A percentile compares a stretch with the other conserved stretches of the same genome.
Evolutionary conservation across 2,888 invertebrate genomes (phyloP).

Genomic region (Cantharis flavilabris): DNA sequence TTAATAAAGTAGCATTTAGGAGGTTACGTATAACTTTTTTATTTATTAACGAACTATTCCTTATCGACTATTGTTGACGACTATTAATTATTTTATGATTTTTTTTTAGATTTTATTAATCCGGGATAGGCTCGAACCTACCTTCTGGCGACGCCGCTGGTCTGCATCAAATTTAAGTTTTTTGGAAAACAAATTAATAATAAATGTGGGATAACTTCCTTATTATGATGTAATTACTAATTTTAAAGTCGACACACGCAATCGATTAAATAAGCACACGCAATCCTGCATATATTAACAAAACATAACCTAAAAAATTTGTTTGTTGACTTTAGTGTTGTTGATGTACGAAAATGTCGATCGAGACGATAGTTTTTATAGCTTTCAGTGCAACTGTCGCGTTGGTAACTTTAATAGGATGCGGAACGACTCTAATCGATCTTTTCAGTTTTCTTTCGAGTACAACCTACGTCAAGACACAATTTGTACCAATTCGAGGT

Average conservation of each 20-base stretch:
- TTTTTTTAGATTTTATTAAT: too few relatives aligned
- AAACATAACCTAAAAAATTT: not conserved
- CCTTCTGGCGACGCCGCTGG: too few relatives aligned
- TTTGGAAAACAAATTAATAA: too few relatives aligned
- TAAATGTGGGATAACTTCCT: too few relatives aligned
- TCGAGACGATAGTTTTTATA: not conserved
- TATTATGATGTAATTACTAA: not conserved
- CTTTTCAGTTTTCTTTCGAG: not conserved
- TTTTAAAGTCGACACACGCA: not conserved
- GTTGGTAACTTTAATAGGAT: not conserved
- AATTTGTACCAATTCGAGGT: not conserved
- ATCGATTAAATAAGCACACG: too few relatives aligned
- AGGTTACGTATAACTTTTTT: not conserved
- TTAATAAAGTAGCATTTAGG: conserved; percentile 23
- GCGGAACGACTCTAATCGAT: not conserved
- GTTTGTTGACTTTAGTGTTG: not conserved
- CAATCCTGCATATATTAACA: not conserved
- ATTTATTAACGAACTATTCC: not conserved
- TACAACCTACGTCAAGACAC: not conserved
- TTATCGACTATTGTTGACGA: too few relatives aligned
- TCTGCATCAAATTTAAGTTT: too few relatives aligned
- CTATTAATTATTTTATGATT: too few relatives aligned
- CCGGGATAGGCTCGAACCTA: too few relatives aligned
- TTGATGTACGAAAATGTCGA: not conserved
- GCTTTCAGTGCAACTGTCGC: not conserved